Percentiles rank a stretch among this genome's conserved stretches.
Conservation (phyloP, 1,140 invertebrate genomes). For the Scaptomyza pallida region DNA sequence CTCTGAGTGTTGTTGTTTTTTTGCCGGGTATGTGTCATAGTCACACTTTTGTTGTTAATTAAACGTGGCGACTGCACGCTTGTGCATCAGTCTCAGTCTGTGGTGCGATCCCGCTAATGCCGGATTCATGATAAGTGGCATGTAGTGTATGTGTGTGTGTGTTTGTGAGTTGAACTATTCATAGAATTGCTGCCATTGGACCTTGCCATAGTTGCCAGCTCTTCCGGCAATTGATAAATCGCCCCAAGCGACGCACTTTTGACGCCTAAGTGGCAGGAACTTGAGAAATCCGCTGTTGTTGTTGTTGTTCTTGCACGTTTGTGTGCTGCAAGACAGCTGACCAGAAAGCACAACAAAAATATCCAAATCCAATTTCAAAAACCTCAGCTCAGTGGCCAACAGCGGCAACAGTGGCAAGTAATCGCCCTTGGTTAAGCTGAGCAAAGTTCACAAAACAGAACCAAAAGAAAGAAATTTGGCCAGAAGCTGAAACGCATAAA, state of each 20-base stretch:
- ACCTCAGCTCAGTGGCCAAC: background rate
- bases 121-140: constrained; percentile 69
- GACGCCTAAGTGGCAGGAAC: constrained; percentile 56
- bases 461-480: background rate
- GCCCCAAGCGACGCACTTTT: constrained; percentile 61
- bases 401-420: constrained; percentile 5
- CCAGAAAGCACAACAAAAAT: background rate
- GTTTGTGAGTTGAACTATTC: constrained; percentile 52
- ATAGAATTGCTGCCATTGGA: constrained; percentile 71
- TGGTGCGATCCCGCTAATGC: constrained; percentile 52
- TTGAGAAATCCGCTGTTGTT: constrained; percentile 2
- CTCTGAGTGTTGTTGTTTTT: too few relatives aligned
- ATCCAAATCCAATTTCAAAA: background rate
- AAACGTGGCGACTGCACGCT: constrained; percentile 61
- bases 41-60: constrained; percentile 79
- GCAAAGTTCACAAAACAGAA: constrained; percentile 6
- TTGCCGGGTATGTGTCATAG: constrained; percentile 61
- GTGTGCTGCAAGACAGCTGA: background rate
- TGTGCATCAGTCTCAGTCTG: constrained; percentile 10
- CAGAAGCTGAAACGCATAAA: constrained; percentile 8
- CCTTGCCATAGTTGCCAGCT: constrained; percentile 64
- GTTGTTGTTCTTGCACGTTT: background rate
- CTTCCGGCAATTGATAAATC: constrained; percentile 78
- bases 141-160: constrained; percentile 46
- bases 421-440: constrained; percentile 10